A percentile compares a stretch with the other conserved stretches of the same genome.
Conservation (phyloP, 2,113 vertebrate species). For the Mola mola region DNA sequence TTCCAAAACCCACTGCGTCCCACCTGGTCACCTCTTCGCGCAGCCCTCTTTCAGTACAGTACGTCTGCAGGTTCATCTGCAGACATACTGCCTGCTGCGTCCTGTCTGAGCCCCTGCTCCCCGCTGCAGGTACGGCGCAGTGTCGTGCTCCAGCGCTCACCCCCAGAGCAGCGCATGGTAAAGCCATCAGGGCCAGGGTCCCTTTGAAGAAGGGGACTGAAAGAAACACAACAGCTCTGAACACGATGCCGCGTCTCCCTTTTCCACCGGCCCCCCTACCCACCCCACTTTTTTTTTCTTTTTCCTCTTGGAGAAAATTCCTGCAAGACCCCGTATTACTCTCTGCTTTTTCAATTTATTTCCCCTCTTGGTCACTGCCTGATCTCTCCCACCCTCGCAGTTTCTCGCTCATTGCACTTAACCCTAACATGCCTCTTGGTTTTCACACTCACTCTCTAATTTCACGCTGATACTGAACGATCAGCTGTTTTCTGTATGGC, state of each 20-base stretch:
- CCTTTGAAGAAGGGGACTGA: slow-evolving; percentile 73
- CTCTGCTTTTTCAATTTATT: slow-evolving; percentile 77
- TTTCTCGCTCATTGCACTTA: slow-evolving; percentile 31
- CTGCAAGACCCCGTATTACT: slow-evolving; percentile 61
- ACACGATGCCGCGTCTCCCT: slow-evolving; percentile 63
- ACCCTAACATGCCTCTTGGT: slow-evolving; percentile 31
- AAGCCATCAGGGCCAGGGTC: slow-evolving; percentile 71
- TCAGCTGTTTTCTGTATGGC: background rate
- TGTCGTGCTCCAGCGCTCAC: slow-evolving; percentile 45
- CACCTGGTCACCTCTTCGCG: background rate
- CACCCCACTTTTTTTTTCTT: slow-evolving; percentile 3
- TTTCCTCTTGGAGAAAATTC: slow-evolving; percentile 56
- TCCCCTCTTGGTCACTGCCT: slow-evolving; percentile 21
- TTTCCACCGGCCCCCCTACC: slow-evolving; percentile 50
- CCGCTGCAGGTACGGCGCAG: slow-evolving; percentile 41
- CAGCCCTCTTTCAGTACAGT: background rate
- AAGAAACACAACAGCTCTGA: slow-evolving; percentile 77
- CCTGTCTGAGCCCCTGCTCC: background rate
- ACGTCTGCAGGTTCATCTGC: background rate
- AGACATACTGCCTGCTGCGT: no score
- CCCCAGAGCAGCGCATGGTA: slow-evolving; percentile 66
- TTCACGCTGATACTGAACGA: background rate
- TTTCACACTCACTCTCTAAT: background rate
- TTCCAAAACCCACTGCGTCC: background rate
- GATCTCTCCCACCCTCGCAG: slow-evolving; percentile 30